phyloP scores from a whole-genome alignment of 2,113 vertebrate species.

The Alces alces region DNA sequence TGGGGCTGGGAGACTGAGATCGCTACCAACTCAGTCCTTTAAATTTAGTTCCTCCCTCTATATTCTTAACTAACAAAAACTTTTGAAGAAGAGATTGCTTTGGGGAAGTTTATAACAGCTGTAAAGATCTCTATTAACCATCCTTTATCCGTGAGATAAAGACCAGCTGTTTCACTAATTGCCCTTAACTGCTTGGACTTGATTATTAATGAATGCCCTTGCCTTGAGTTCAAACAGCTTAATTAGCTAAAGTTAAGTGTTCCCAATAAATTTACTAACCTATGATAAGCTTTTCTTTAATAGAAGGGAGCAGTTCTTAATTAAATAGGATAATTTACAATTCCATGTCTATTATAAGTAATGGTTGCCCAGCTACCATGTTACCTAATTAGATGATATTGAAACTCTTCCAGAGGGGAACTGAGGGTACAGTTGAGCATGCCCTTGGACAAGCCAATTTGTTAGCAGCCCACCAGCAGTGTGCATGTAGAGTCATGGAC shows the following conservation, averaged over 20 bases:
- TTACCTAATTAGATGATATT: conserved; percentile 61
- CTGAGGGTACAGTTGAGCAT: neutral
- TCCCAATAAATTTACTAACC: conserved; percentile 74
- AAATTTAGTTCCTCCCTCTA: neutral
- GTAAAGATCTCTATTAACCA: conserved; percentile 68
- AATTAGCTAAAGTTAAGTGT: conserved; percentile 75
- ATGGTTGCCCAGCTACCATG: conserved; percentile 56
- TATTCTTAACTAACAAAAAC: conserved; percentile 32
- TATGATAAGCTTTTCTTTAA: conserved; percentile 74
- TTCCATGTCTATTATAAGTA: conserved; percentile 61
- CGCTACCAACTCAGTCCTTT: neutral
- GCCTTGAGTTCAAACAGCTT: conserved; percentile 72
- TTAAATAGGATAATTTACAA: conserved; percentile 75
- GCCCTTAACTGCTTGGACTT: conserved; percentile 68
- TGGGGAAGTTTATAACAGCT: conserved; percentile 67
- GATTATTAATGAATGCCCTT: conserved; percentile 74
- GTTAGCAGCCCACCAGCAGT: neutral
- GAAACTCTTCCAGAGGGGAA: conserved; percentile 24
- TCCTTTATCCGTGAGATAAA: conserved; percentile 72
- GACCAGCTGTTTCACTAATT: conserved; percentile 76
- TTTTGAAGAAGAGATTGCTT: conserved; percentile 48
- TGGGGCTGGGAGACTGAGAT: neutral
- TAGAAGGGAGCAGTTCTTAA: conserved; percentile 71
- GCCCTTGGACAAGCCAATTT: neutral
- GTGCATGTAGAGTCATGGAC: neutral